A percentile compares a stretch with the other conserved stretches of the same genome.
Evolutionary conservation across 2,113 vertebrate genomes (phyloP).

Genomic region (Columbina picui): DNA sequence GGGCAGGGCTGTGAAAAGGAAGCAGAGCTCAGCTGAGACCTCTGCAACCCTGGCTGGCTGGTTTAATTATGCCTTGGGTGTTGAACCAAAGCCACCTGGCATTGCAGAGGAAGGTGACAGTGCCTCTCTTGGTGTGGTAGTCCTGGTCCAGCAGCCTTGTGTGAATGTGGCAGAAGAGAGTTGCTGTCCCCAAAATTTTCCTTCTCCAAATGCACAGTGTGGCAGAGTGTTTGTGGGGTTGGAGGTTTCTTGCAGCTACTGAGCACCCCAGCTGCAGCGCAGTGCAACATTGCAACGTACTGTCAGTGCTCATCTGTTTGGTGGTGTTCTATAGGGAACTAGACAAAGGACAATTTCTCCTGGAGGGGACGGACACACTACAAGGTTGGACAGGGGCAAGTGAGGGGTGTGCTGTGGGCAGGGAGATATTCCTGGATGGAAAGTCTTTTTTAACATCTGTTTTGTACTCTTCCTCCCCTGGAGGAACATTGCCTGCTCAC

Average conservation of each 20-base stretch:
- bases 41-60: neutral
- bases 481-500: neutral
- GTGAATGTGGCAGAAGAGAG: neutral
- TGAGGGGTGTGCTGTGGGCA: neutral
- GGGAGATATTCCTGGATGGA: neutral
- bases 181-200: neutral
- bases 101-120: neutral
- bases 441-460: neutral
- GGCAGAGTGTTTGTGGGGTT: neutral
- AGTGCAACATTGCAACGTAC: neutral
- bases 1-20: neutral
- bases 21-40: neutral
- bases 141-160: neutral
- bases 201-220: neutral
- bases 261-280: neutral
- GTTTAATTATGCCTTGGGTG: neutral
- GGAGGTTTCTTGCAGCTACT: neutral
- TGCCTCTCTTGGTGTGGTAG: neutral
- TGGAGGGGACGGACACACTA: neutral
- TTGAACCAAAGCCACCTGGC: neutral
- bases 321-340: neutral
- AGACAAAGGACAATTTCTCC: neutral
- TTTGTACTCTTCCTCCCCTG: neutral
- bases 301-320: neutral
- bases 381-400: neutral